Base-by-base conservation (phyloP, 2,797 vertebrate genomes). In the Sebastes minor region DNA sequence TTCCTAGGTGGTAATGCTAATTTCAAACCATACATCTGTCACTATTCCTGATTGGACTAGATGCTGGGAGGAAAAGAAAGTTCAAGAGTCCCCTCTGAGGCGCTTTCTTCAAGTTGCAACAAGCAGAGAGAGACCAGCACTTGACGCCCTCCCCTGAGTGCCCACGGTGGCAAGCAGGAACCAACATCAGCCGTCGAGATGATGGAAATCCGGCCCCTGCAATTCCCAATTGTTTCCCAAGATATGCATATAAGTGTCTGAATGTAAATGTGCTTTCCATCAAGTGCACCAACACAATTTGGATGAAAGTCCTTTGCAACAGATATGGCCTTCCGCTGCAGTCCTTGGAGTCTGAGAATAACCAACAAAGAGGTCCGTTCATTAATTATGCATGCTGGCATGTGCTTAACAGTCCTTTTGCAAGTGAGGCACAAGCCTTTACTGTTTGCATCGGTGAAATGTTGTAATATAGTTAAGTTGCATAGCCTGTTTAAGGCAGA, bases 371-470 rank as follows among this genome's bases (percentile, higher is more conserved):
- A 55, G 3, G 35, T 66, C 55, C 67, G 60, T 53, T 68, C 28
- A 70, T 78, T 88, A 69, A 70, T 64, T 53, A 83, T 83, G 38
- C 27, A 84, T 78, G 30, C 22, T n/a, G 28, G n/a, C 53, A 80
- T 85, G 74, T 71, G 20, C 4, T 1, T 14, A 67, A 64, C 42
- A 22, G 55, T 68, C 46, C 5, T 56, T 74, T 69, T 65, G 62
- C 56, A 75, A 80, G 67, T 67, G 66, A 69, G 28, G 32, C 22
- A 35, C 30, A 33, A 49, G 52, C 56, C 23, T 68, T 42, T 22
- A 52, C 23, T 76, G 56, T 72, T 76, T 74, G 56, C 28, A 22
- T 74, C 57, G 5, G 23, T 72, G 62, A 60, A 63, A 68, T 60
- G 14, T 14, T 73, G 52, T 22, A 53, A 53, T 22, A 22, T 53